These are phyloP conservation scores for Microchrysa polita DNA, from an alignment of 2,888 invertebrate species.

Conservation along the genomic window DNA sequence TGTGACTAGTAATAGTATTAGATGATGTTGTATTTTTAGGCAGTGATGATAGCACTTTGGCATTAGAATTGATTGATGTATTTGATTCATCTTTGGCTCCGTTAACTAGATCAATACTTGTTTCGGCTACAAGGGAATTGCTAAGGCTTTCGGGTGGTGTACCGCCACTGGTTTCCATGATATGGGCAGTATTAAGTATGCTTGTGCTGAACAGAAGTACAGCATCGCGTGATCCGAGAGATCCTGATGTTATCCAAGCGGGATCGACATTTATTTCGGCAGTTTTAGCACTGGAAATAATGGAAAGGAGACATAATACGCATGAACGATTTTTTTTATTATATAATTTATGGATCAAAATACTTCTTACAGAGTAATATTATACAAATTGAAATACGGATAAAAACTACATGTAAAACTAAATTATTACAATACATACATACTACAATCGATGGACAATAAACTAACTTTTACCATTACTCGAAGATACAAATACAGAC, in stretches of 20 bases:
- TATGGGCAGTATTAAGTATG: conserved; percentile 63
- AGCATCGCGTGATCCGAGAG: conserved; percentile 71
- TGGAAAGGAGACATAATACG: no score
- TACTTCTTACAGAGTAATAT: no score
- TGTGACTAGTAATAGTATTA: conserved; percentile 39
- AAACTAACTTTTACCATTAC: no score
- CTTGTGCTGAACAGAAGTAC: conserved; percentile 74
- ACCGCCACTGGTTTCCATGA: conserved; percentile 40
- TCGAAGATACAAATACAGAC: no score
- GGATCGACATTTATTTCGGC: conserved; percentile 53
- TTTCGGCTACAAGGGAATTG: conserved; percentile 38
- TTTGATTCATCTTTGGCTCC: conserved; percentile 48
- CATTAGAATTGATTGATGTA: conserved; percentile 44
- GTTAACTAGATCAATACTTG: conserved; percentile 46
- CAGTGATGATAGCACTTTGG: conserved; percentile 53
- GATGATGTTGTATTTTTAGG: conserved; percentile 52
- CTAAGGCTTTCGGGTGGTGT: conserved; percentile 20
- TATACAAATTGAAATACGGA: no score
- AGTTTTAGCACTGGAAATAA: conserved; percentile 48
- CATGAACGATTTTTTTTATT: no score
- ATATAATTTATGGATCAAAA: no score
- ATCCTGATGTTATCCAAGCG: conserved; percentile 70
- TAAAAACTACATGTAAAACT: no score
- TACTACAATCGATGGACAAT: no score
- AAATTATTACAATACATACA: no score